Evolutionary conservation across 2,888 invertebrate genomes (phyloP), one percentile per base, ranked within the genome.

Genomic region (Crepidodera aurea): DNA sequence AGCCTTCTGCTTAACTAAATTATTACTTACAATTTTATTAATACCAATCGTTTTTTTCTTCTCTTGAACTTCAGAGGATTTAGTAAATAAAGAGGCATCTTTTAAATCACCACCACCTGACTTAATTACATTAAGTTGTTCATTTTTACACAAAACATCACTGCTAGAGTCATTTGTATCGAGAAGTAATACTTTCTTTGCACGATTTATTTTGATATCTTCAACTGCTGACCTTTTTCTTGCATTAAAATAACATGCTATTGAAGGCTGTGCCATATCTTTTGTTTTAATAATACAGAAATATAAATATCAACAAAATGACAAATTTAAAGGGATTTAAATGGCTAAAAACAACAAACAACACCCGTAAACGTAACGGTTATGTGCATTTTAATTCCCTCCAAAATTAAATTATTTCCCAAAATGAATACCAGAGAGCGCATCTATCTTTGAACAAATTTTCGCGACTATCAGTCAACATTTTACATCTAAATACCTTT

Each of bases 181-280:
- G 46, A 82, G 73, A 58, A 81, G 59, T 58, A 82, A 73, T 44
- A 85, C 83, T 79, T 87, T 87, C 77, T 79, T 85, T 77, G 80
- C 77, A 77, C 81, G 78, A 71, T 70, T 74, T 68, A 76, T 66
- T 65, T 83, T 81, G 56, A 83, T 75, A 76, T 92, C 91, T 51
- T 91, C 91, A 6, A 83, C 79, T n/a, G 89, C 90, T 61, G 87
- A 84, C 73, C 92, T 86, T 82, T 93, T 93, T 75, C 92, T 86
- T 73, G 88, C 88, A 78, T 86, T 88, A 79, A 91, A 93, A 83
- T 86, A 93, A 67, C 87, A 86, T 65, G 89, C 88, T 61, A 93
- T 86, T 51, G 90, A 89, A 72, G 90, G 88, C 81, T 93, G 92
- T 67, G 91, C 87, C 92, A 92, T 92, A 75, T 72, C 76, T 55